Evolutionary conservation across 2,888 invertebrate genomes (phyloP).

Genomic region (Julus scandinavius): DNA sequence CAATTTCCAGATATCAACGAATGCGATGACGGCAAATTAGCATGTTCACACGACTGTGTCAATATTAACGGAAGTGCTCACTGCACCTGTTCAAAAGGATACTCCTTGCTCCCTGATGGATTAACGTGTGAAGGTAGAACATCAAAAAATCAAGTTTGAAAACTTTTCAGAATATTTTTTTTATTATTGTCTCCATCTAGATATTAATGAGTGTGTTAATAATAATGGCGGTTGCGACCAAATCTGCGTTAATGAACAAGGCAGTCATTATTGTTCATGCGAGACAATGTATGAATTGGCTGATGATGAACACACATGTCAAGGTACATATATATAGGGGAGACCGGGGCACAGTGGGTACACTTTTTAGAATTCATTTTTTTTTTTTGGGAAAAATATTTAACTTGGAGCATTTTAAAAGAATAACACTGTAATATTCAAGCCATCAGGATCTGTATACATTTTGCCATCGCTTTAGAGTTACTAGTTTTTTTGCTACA

Average conservation of each 20-base stretch:
- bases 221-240: slow-evolving; percentile 63
- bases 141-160: not conserved
- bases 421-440: too few relatives aligned
- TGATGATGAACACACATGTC: slow-evolving; percentile 65
- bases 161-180: not conserved
- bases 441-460: too few relatives aligned
- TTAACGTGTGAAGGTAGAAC: slow-evolving; percentile 62
- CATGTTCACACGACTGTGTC: slow-evolving; percentile 67
- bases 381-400: too few relatives aligned
- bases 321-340: too few relatives aligned
- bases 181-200: slow-evolving; percentile 49
- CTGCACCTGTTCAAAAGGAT: slow-evolving; percentile 71
- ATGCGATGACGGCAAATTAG: slow-evolving; percentile 62
- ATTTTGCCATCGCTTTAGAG: too few relatives aligned
- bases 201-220: slow-evolving; percentile 64
- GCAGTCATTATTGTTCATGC: slow-evolving; percentile 63
- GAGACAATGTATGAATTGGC: slow-evolving; percentile 63
- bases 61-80: slow-evolving; percentile 64
- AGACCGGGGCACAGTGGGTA: too few relatives aligned
- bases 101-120: slow-evolving; percentile 65
- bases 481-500: too few relatives aligned
- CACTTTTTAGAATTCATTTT: too few relatives aligned
- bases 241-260: slow-evolving; percentile 63
- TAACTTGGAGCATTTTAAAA: too few relatives aligned
- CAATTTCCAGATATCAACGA: slow-evolving; percentile 58